Base-by-base conservation (phyloP, 2,113 vertebrate species). In the Fulmarus glacialis region DNA sequence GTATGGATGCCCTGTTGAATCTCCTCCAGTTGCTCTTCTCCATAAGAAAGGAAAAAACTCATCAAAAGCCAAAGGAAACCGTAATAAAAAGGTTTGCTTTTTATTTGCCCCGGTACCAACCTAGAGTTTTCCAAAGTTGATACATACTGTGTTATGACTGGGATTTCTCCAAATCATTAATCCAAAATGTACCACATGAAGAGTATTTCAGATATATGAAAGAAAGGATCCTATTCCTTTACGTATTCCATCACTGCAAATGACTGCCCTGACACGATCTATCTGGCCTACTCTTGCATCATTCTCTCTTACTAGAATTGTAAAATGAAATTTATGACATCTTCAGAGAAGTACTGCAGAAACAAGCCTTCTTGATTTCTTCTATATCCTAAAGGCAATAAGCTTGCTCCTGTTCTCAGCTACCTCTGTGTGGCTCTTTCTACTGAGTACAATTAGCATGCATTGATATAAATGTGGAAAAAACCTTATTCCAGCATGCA, bases 1-100 rank as follows among this genome's bases (percentile, higher is more conserved):
- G 43, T 98, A 99, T 93, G 99, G 99, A 89, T 99, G 99, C 85
- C 99, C 99, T 30, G 95, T 99, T 82, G 98, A 99, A 93, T 97
- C 96, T 29, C 98, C 98, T 53, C 98, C 99, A 12, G 94, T 98
- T 90, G 96, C 98, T 73, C 98, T 99, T 66, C 96, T 98, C 58
- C 97, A 98, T 48, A 98, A 98, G 91, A 98, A 98, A 85, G 98
- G 93, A 70, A 98, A 97, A 88, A 98, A 98, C 67, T 97, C 98
- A 5, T 98, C 98, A 50, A 98, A 98, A 98, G 84, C 97, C 82
- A 99, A 98, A 98, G 96, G 97, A 88, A 98, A 87, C 85, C 97
- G 94, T 23, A 98, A 98, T 77, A 98, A 98, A 93, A 99, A 99
- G 99, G 99, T 99, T 98, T 91, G 99, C 98, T n/a, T n/a, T n/a